A percentile compares a stretch with the other conserved stretches of the same genome.
These are phyloP conservation scores for Suillia variegata DNA, from an alignment of 2,888 invertebrate genomes.

Conservation along the genomic window DNA sequence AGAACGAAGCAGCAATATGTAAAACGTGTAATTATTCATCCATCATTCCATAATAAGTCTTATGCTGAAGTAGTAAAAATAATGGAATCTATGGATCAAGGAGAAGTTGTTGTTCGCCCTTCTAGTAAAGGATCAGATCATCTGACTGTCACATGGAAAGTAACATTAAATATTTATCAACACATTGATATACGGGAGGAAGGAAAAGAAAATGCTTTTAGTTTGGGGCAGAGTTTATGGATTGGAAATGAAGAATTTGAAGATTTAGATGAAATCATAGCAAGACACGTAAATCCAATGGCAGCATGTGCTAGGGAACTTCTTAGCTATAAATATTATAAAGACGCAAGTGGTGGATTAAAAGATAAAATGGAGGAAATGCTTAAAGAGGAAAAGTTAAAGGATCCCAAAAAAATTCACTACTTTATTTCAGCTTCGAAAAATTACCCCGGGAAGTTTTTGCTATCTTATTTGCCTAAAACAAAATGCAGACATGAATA, in stretches of 20 bases:
- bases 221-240: constrained; percentile 84
- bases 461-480: constrained; percentile 91
- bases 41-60: constrained; percentile 95
- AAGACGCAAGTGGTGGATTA: constrained; percentile 75
- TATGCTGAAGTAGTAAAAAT: constrained; percentile 90
- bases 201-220: constrained; percentile 95
- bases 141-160: constrained; percentile 98
- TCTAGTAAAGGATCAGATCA: constrained; percentile 97
- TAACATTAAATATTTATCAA: constrained; percentile 90
- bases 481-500: constrained; percentile 88
- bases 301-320: constrained; percentile 91
- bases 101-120: constrained; percentile 94
- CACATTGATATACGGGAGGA: constrained; percentile 96
- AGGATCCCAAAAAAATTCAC: constrained; percentile 86
- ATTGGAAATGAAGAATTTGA: constrained; percentile 95
- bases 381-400: constrained; percentile 86
- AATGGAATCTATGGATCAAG: constrained; percentile 91
- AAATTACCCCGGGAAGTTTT: constrained; percentile 89
- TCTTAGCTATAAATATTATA: constrained; percentile 88
- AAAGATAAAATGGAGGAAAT: constrained; percentile 87
- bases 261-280: constrained; percentile 98
- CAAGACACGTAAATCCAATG: constrained; percentile 96
- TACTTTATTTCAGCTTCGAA: constrained; percentile 85
- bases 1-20: constrained; percentile 86
- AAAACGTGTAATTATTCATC: constrained; percentile 96